Evolutionary conservation across 2,797 vertebrate species (phyloP), one percentile per base, ranked within the genome.

Genomic region (Ptychobarbus kaznakovi): DNA sequence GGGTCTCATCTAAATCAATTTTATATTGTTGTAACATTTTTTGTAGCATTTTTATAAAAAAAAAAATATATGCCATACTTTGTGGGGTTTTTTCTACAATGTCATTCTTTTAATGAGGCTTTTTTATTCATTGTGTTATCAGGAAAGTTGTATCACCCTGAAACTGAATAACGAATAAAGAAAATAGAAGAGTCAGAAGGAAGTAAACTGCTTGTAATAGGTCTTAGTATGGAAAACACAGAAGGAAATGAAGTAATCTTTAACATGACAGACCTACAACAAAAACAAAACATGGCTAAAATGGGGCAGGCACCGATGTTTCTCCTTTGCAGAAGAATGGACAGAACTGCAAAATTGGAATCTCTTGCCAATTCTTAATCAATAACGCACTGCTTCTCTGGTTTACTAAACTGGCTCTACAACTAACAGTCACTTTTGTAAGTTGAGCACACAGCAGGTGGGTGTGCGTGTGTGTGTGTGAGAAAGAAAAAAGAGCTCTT

Each of bases 361-460:
- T 56, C 51, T 70, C 38, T 46, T 11, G 28, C 7, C 40, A 82
- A 16, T 44, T 58, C 65, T 58, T 28, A 7, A 63, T 75, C 2
- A 80, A 65, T 40, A 32, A 42, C 2, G 1, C 40, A 75, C n/a
- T 40, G 22, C 9, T 81, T 76, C 49, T 79, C 25, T 81, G 72
- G 63, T 87, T 84, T 61, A 80, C 46, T 15, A 86, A 87, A 87
- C 88, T 80, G 81, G 88, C 87, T 89, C 79, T 76, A 74, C 88
- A 69, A 65, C 84, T 84, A 87, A 87, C 88, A 65, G 88, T 73
- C 84, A 81, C 53, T 61, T 75, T 16, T 46, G 78, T 56, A 65
- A 65, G 56, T 38, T 49, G 40, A 38, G 61, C 75, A 69, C 75
- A 80, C n/a, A 42, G 75, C 56, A 46, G 40, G 77, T 44, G 82